Conservation (phyloP, 64 coral and sea anemone genomes). For the Pocillopora damicornis region DNA sequence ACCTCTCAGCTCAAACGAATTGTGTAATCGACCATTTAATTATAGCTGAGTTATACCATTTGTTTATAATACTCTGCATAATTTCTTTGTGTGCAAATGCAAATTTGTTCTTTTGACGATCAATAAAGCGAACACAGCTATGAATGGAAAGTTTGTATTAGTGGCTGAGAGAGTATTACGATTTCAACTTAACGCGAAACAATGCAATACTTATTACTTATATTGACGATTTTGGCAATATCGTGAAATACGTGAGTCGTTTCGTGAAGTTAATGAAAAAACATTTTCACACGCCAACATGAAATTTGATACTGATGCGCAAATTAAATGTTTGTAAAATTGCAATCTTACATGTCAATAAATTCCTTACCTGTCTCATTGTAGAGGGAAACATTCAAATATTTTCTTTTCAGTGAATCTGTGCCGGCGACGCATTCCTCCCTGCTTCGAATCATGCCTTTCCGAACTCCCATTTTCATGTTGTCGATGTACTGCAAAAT, state of each 20-base stretch:
- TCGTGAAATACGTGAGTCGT: not conserved
- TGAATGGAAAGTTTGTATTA: too few species aligned
- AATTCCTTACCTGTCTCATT: constrained; percentile 73
- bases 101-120: too few species aligned
- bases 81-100: too few species aligned
- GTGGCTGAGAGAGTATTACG: not conserved
- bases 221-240: too few species aligned
- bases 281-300: not conserved
- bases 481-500: constrained; percentile 76
- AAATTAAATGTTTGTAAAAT: not conserved
- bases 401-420: constrained; percentile 64
- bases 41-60: not conserved
- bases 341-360: not conserved
- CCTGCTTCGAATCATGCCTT: constrained; percentile 71
- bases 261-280: not conserved
- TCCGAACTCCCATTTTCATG: constrained; percentile 71
- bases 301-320: not conserved
- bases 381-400: constrained; percentile 73
- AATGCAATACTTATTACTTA: too few species aligned
- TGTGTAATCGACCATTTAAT: not conserved
- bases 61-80: not conserved
- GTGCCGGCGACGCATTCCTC: constrained; percentile 74
- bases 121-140: too few species aligned
- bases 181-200: not conserved
- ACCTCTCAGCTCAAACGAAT: not conserved